Percentiles rank a stretch among this genome's conserved stretches.
Conservation (phyloP, 2,888 invertebrate genomes). For the Merodon equestris region DNA sequence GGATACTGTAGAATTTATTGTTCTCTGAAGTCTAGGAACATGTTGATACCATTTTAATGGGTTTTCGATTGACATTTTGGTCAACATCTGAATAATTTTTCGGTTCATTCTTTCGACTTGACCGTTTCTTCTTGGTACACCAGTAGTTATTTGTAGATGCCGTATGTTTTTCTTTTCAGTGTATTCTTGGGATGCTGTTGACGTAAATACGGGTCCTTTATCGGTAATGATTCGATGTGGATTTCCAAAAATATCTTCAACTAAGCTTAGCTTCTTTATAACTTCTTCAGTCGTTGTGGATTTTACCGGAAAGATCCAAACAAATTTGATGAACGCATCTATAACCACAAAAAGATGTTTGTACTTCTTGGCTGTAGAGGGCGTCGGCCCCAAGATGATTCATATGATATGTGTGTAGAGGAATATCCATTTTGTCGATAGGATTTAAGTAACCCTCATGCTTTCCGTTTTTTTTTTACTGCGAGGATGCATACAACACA, state of each 20-base stretch:
- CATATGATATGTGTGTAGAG: background rate
- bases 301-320: no score
- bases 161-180: no score
- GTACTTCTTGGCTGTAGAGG: background rate
- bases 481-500: background rate
- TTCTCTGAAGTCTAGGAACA: conserved; percentile 27
- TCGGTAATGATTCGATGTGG: no score
- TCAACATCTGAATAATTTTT: conserved; percentile 6
- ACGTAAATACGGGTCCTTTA: no score
- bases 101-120: conserved; percentile 28
- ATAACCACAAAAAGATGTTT: background rate
- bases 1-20: conserved; percentile 15
- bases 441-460: conserved; percentile 2
- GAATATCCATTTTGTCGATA: background rate
- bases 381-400: conserved; percentile 2
- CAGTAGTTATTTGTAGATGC: background rate
- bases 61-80: conserved; percentile 10
- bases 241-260: no score
- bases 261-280: no score
- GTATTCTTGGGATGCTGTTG: no score
- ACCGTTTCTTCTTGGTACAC: conserved; percentile 18
- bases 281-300: no score
- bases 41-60: conserved; percentile 22
- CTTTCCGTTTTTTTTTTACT: background rate
- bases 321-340: no score